Evolutionary conservation across 2,888 invertebrate genomes (phyloP).

Genomic region (Litoditis marina): DNA sequence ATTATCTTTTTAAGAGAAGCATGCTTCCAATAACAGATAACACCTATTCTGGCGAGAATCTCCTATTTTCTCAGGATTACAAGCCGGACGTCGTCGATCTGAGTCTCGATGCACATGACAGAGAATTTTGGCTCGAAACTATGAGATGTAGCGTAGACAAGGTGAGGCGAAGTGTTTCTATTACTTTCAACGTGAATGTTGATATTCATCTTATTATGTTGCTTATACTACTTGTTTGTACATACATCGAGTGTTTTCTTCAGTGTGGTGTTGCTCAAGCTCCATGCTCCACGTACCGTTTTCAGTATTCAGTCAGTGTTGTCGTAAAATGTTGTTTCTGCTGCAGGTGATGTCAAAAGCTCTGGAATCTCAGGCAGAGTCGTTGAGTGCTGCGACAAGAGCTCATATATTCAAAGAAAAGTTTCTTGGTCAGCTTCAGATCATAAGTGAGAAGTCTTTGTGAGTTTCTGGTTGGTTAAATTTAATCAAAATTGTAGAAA

Average conservation of each 20-base stretch:
- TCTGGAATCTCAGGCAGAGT: conserved; percentile 75
- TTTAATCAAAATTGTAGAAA: too few species aligned
- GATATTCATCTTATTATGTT: too few species aligned
- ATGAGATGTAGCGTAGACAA: conserved; percentile 81
- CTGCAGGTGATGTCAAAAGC: conserved; percentile 70
- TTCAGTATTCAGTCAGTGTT: too few species aligned
- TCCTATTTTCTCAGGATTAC: conserved; percentile 69
- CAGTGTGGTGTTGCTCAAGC: too few species aligned
- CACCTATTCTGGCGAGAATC: background rate
- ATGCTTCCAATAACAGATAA: background rate
- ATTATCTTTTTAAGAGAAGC: too few species aligned
- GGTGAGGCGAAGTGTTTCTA: conserved; percentile 51
- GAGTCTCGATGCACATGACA: conserved; percentile 78
- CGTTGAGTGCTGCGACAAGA: conserved; percentile 75
- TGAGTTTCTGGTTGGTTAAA: too few species aligned
- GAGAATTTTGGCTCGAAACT: conserved; percentile 84
- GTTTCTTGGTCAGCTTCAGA: conserved; percentile 77
- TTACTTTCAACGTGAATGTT: too few species aligned
- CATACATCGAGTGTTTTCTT: too few species aligned
- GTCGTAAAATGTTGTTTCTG: too few species aligned
- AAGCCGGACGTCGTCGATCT: conserved; percentile 88
- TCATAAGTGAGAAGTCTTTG: conserved; percentile 74
- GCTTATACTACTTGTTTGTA: too few species aligned
- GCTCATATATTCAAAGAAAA: conserved; percentile 80
- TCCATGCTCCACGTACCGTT: too few species aligned